Percentiles rank a stretch among this genome's conserved stretches.
phyloP scores from a whole-genome alignment of 2,888 invertebrate genomes.

The Dryobotodes eremita region DNA sequence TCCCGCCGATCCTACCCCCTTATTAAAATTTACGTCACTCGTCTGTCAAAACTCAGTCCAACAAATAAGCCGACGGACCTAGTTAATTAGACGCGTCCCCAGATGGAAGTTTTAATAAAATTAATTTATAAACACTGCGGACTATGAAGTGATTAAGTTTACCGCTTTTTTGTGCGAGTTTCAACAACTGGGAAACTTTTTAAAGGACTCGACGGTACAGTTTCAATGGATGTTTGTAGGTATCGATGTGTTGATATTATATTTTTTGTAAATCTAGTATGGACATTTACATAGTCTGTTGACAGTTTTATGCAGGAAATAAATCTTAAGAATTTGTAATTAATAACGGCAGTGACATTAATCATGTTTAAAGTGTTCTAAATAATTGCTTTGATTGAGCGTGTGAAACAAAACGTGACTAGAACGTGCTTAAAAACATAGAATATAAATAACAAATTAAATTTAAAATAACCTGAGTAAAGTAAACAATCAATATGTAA shows the following conservation, averaged over 20 bases:
- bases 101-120: constrained; percentile 70
- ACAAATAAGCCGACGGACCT: constrained; percentile 76
- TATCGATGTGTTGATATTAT: constrained; percentile 37
- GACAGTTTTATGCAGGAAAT: constrained; percentile 39
- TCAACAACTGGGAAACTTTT: constrained; percentile 73
- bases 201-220: constrained; percentile 70
- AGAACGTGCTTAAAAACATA: background rate
- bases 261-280: constrained; percentile 19
- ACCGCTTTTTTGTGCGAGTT: constrained; percentile 71
- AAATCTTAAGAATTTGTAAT: constrained; percentile 37
- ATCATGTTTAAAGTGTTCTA: constrained; percentile 32
- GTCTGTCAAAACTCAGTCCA: constrained; percentile 81
- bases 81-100: constrained; percentile 72
- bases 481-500: constrained; percentile 24
- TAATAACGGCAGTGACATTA: constrained; percentile 34
- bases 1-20: constrained; percentile 68
- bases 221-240: constrained; percentile 58
- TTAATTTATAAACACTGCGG: constrained; percentile 65
- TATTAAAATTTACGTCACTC: constrained; percentile 83
- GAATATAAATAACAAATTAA: background rate
- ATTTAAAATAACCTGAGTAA: constrained; percentile 1
- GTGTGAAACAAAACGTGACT: background rate
- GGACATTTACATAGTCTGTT: constrained; percentile 1
- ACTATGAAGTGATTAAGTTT: constrained; percentile 77
- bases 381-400: constrained; percentile 31